Percentiles rank a stretch among this genome's conserved stretches.
Conservation (phyloP, 2,888 invertebrate species). For the Noctua janthina region DNA sequence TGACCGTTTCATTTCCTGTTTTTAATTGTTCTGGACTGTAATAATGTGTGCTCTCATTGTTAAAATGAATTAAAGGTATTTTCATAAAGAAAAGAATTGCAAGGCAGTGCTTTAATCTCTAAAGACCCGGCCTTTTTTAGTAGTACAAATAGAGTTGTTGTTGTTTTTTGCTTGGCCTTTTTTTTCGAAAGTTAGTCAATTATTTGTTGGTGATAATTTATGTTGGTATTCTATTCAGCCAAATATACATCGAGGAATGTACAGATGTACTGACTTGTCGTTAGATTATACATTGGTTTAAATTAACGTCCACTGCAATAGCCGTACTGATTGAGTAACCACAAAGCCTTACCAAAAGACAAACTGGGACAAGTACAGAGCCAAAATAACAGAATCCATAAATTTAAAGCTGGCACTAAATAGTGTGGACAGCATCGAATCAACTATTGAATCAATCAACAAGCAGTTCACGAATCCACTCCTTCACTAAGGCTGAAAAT, state of each 20-base stretch:
- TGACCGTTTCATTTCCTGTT: slow-evolving; percentile 77
- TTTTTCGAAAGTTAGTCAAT: no score
- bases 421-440: background rate
- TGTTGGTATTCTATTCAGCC: no score
- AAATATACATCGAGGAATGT: no score
- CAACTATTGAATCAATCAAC: background rate
- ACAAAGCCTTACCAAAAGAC: background rate
- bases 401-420: background rate
- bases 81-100: background rate
- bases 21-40: slow-evolving; percentile 78
- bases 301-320: background rate
- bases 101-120: accelerated
- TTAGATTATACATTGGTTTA: no score
- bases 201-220: no score
- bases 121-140: background rate
- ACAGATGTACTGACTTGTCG: no score
- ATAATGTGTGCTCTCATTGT: slow-evolving; percentile 31
- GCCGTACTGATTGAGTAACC: background rate
- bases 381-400: background rate
- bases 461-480: background rate
- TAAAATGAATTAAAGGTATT: background rate
- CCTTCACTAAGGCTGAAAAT: no score
- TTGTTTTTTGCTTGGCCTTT: no score
- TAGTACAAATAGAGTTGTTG: background rate
- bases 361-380: background rate